These are phyloP conservation scores for Villa cingulata DNA, from an alignment of 2,888 invertebrate species.

Conservation along the genomic window DNA sequence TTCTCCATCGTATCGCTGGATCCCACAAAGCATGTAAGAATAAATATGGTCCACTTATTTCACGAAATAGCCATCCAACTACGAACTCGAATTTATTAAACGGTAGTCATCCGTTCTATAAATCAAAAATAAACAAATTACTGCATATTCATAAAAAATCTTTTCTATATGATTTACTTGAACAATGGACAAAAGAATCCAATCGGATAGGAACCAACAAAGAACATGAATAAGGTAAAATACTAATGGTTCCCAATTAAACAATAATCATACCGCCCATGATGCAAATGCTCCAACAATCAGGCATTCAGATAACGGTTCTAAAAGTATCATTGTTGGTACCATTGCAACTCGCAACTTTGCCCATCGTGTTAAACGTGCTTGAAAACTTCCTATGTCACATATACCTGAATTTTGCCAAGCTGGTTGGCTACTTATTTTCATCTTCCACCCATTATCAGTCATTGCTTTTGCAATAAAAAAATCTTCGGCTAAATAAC, in stretches of 20 bases:
- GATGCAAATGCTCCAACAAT: constrained; percentile 83
- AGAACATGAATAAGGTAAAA: constrained; percentile 88
- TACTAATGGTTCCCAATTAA: constrained; percentile 77
- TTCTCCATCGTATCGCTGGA: constrained; percentile 87
- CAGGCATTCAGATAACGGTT: constrained; percentile 92
- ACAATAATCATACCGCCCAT: constrained; percentile 69
- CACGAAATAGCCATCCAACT: constrained; percentile 88
- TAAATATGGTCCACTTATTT: constrained; percentile 77
- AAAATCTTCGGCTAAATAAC: constrained; percentile 95
- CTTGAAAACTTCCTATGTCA: constrained; percentile 74
- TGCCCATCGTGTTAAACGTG: constrained; percentile 80
- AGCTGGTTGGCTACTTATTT: constrained; percentile 86
- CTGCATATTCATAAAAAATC: too few species aligned
- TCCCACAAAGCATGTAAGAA: constrained; percentile 75
- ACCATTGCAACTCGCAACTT: constrained; percentile 92
- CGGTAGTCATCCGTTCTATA: constrained; percentile 81
- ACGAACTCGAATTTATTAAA: constrained; percentile 93
- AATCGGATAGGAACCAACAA: constrained; percentile 93
- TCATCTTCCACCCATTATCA: constrained; percentile 79
- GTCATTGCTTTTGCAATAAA: constrained; percentile 86
- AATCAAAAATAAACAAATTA: too few species aligned
- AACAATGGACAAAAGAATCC: constrained; percentile 76
- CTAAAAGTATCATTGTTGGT: constrained; percentile 77
- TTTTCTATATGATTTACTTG: too few species aligned
- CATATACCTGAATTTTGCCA: constrained; percentile 88